Conservation (phyloP, 2,888 invertebrate species). For the Lithophane leautieri region DNA sequence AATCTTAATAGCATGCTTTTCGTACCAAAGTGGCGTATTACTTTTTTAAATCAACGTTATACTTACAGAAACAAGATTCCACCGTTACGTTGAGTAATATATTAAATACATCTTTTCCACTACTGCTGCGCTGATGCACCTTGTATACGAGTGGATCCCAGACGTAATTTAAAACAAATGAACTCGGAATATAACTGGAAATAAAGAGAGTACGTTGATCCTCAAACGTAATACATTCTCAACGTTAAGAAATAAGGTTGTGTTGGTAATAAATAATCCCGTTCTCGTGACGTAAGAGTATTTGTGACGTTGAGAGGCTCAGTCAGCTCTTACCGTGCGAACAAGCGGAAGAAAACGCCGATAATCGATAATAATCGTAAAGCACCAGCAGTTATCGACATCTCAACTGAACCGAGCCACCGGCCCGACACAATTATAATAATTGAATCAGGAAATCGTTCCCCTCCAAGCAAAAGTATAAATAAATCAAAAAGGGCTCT, state of each 20-base stretch:
- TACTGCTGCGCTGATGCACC: constrained; percentile 26
- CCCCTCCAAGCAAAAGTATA: constrained; percentile 77
- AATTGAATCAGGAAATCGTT: constrained; percentile 85
- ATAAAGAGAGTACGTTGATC: constrained; percentile 52
- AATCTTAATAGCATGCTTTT: not conserved
- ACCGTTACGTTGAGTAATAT: constrained; percentile 8
- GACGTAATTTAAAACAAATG: constrained; percentile 54
- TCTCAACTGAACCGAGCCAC: constrained; percentile 52
- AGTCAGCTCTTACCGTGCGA: constrained; percentile 32
- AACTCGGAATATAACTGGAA: constrained; percentile 38
- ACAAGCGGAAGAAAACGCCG: constrained; percentile 64
- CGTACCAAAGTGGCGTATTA: not conserved
- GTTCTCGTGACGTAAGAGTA: constrained; percentile 47
- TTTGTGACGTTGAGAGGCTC: constrained; percentile 19
- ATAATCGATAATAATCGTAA: constrained; percentile 72
- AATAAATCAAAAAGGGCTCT: constrained; percentile 82
- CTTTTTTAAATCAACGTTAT: constrained; percentile 13
- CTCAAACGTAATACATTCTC: constrained; percentile 48
- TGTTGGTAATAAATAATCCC: constrained; percentile 44
- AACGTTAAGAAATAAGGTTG: constrained; percentile 48
- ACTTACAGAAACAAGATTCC: not conserved
- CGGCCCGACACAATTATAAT: constrained; percentile 79
- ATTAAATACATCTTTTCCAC: constrained; percentile 26
- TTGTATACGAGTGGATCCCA: constrained; percentile 26
- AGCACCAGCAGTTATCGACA: constrained; percentile 64